phyloP scores from a whole-genome alignment of 2,113 vertebrate genomes.

The Piaya cayana region DNA sequence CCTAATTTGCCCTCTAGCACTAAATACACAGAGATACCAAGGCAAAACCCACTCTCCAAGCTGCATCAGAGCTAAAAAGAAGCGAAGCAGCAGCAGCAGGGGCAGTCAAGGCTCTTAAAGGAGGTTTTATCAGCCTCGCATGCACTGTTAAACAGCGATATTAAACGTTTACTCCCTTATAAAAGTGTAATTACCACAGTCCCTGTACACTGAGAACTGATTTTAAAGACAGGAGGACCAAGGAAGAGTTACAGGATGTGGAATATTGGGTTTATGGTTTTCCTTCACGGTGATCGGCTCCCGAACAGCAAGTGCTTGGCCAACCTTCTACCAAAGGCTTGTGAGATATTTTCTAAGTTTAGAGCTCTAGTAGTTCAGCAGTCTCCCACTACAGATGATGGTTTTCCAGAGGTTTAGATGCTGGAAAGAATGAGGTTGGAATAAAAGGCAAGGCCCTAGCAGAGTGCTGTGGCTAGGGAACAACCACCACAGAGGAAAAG shows the following conservation, averaged over 20 bases:
- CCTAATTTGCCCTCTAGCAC: not conserved
- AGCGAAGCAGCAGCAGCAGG: not conserved
- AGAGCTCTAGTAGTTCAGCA: not conserved
- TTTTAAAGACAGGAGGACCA: not conserved
- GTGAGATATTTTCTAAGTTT: not conserved
- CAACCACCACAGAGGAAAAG: not conserved
- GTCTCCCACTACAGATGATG: not conserved
- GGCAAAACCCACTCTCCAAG: not conserved
- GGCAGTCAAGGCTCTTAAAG: not conserved
- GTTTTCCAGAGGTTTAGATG: not conserved
- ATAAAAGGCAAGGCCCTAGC: not conserved
- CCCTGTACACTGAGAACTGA: not conserved
- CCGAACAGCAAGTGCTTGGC: not conserved
- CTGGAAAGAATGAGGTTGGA: not conserved
- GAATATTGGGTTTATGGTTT: not conserved
- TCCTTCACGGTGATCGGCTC: not conserved
- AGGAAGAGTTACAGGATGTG: not conserved
- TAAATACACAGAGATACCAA: not conserved
- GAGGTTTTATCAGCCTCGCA: not conserved
- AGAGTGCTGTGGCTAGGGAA: not conserved
- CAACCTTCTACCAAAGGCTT: not conserved
- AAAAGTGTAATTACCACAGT: not conserved
- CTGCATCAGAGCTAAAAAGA: not conserved
- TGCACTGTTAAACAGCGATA: not conserved
- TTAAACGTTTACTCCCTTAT: constrained; percentile 28